Evolutionary conservation across 2,113 vertebrate genomes (phyloP).

Genomic region (Clarias batrachus): DNA sequence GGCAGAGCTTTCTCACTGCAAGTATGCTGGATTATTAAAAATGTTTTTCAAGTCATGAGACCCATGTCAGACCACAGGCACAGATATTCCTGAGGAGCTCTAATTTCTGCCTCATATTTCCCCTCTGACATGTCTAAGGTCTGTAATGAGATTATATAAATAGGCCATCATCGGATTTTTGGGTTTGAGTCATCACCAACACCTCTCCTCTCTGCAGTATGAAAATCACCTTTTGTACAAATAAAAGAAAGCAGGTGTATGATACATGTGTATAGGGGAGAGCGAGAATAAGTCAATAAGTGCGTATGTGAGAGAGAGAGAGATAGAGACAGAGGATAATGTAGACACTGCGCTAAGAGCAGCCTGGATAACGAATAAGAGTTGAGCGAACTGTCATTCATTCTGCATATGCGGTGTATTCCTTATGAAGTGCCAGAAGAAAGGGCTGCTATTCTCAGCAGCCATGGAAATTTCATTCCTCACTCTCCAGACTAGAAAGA

Average conservation of each 20-base stretch:
- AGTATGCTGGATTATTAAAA: constrained; percentile 6
- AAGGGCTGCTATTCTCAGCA: constrained; percentile 10
- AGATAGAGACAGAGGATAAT: background rate
- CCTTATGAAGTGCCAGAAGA: background rate
- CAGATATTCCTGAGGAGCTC: background rate
- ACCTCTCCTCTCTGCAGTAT: background rate
- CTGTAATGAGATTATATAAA: constrained; percentile 30
- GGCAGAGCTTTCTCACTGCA: background rate
- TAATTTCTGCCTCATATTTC: constrained; percentile 10
- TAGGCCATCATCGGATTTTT: constrained; percentile 9
- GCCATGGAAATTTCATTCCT: background rate
- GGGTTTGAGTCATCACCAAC: constrained; percentile 4
- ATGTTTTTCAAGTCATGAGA: background rate
- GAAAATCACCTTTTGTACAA: background rate
- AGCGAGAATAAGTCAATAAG: background rate
- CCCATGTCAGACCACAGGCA: background rate
- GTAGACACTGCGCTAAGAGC: background rate
- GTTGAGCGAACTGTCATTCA: constrained; percentile 6
- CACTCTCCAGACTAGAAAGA: background rate
- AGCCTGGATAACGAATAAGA: background rate
- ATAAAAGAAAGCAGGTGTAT: background rate
- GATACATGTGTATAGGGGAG: background rate
- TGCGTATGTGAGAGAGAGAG: background rate
- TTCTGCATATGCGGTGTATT: constrained; percentile 3
- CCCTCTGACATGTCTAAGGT: background rate